Base-by-base conservation (phyloP, 2,113 vertebrate species). In the Pogonocichla stellata region DNA sequence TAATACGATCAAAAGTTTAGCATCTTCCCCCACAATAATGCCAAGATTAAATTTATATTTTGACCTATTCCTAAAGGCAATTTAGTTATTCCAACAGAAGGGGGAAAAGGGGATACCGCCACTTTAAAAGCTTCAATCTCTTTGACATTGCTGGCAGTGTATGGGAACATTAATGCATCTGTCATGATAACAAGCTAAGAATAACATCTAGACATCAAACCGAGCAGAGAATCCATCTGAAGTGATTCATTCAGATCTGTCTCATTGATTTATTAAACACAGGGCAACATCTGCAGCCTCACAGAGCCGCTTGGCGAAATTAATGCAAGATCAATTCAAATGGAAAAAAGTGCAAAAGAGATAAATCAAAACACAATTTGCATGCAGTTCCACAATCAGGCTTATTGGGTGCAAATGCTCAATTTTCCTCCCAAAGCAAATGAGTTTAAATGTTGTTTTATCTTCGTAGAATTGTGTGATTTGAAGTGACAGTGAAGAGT, bases 181-280 rank as follows among this genome's bases (percentile, higher is more conserved):
- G 98, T 99, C 98, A 98, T 96, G 98, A 98, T 99, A 99, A 99
- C 98, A 99, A 98, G 98, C 98, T 98, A 98, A 98, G 98, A 99
- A 99, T 99, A 98, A 99, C 98, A 98, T 98, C 97, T 98, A 98
- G 98, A 98, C 98, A 98, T 98, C 98, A 98, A 99, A 98, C 98
- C 93, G 88, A 98, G 98, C 98, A 98, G 97, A 98, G 98, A 98
- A 98, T 98, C 98, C 98, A 98, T 98, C 97, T 98, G 98, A 98
- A 98, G 98, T 98, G 98, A 98, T 99, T 98, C 98, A 98, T 98
- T 98, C 98, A 98, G 98, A 98, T 98, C 98, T 98, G 98, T 98
- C 98, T 98, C 98, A 98, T 98, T 98, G 98, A 98, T 98, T 98
- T 98, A 98, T 98, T 98, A 98, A 98, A 98, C 98, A 98, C 98